Base-by-base conservation (phyloP, 2,888 invertebrate species). In the Pseudanteris insignis region DNA sequence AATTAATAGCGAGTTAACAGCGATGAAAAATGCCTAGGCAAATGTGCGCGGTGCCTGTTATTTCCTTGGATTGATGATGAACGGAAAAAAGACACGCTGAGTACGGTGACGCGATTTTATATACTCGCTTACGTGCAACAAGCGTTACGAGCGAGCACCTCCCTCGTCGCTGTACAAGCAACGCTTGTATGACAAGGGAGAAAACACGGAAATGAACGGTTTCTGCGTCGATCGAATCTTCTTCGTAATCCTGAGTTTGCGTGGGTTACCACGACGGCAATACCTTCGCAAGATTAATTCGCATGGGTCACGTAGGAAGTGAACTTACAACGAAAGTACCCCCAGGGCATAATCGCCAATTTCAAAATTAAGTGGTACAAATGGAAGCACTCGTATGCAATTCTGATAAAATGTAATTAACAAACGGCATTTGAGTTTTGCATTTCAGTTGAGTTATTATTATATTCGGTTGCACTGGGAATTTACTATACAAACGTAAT, bases 291-390 rank as follows among this genome's bases (percentile, higher is more conserved):
- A 63, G 63, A 60, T 63, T 60, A 65, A 65, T 60, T 58, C 63
- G 51, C 60, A 54, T 67, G 63, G 48, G 70, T 68, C 55, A 71
- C 68, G 71, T 71, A 72, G 71, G 71, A 71, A 69, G 71, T 65
- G 59, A 63, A 48, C 58, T 57, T 58, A 54, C 26, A 26, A 26
- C 8, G 9, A 4, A 26, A 5, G 26, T 26, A 26, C 26, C 26
- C 9, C 3, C 8, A n/a, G 26, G 26, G n/a, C 26, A n/a, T 26
- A 26, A 26, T 26, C 26, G 26, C 26, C 2, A 26, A 26, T 8
- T 26, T n/a, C 2, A 26, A 26, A 26, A 26, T 26, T n/a, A 18
- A 18, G 26, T n/a, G 8, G n/a, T n/a, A 32, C 26, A n/a, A 26
- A 26, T 26, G 9, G 26, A 26, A 26, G 26, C 26, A 8, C 9